These are phyloP conservation scores for Chloroclysta siterata DNA, from an alignment of 2,888 invertebrate species.

Conservation along the genomic window DNA sequence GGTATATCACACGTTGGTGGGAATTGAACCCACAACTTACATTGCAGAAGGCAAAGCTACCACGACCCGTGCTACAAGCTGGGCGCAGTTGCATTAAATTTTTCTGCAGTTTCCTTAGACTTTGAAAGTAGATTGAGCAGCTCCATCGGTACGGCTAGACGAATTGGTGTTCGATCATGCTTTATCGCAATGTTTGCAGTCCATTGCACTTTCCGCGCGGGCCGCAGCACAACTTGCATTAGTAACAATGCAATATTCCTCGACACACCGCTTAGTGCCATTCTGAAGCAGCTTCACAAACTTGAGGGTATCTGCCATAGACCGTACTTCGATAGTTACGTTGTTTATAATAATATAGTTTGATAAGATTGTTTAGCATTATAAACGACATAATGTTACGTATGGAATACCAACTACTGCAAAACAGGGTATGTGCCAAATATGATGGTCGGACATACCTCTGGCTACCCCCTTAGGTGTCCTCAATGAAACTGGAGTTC, in stretches of 20 bases:
- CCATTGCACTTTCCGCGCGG: conserved; percentile 26
- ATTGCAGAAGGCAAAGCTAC: too few relatives aligned
- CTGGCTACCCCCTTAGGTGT: too few relatives aligned
- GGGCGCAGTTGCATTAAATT: not conserved
- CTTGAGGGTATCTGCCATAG: conserved; percentile 16
- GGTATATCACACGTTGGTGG: too few relatives aligned
- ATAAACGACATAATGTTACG: too few relatives aligned
- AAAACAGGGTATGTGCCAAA: too few relatives aligned
- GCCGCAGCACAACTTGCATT: conserved; percentile 16
- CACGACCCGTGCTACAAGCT: too few relatives aligned
- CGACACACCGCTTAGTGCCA: conserved; percentile 28
- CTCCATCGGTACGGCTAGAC: not conserved
- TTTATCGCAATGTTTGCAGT: conserved; percentile 13
- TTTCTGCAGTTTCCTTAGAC: not conserved
- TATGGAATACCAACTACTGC: too few relatives aligned
- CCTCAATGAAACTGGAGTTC: too few relatives aligned
- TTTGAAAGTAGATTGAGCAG: not conserved
- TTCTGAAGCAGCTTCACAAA: conserved; percentile 17
- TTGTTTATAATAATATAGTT: conserved; percentile 19
- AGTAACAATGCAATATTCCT: conserved; percentile 25
- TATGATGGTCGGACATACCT: too few relatives aligned
- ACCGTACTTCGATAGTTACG: conserved; percentile 12
- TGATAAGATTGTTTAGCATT: not conserved
- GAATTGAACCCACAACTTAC: too few relatives aligned
- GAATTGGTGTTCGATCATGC: conserved; percentile 8